phyloP scores from a whole-genome alignment of 2,888 invertebrate genomes.

The Gastrophysa polygoni region DNA sequence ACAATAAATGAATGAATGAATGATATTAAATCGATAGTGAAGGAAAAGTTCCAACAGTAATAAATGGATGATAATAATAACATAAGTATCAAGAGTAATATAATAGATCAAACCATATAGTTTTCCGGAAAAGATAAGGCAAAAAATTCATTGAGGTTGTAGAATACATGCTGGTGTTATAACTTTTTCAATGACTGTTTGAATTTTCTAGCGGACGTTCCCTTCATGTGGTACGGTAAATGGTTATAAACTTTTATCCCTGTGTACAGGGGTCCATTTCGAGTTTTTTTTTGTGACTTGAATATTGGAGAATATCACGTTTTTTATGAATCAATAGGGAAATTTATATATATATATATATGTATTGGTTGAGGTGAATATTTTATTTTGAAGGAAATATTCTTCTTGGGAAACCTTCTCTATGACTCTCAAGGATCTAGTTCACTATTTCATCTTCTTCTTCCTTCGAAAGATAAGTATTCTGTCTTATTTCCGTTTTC shows the following conservation, averaged over 20 bases:
- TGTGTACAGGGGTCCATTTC: too few relatives aligned
- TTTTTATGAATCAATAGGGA: background rate
- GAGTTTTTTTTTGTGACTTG: too few relatives aligned
- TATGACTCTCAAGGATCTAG: constrained; percentile 4
- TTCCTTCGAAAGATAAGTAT: background rate
- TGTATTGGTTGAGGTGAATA: too few relatives aligned
- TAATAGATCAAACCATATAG: background rate
- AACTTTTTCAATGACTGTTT: background rate
- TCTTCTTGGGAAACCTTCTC: too few relatives aligned
- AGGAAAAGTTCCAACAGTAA: background rate
- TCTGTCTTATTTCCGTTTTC: background rate
- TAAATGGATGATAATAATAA: background rate
- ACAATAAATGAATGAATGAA: background rate
- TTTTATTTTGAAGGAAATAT: background rate
- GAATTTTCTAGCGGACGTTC: background rate
- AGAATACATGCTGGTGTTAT: background rate
- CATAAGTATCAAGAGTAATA: background rate
- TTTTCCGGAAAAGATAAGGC: background rate
- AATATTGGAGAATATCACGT: background rate
- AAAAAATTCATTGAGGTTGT: background rate
- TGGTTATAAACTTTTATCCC: background rate
- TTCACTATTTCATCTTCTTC: background rate
- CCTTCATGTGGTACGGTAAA: background rate
- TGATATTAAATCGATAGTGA: background rate
- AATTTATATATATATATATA: too few relatives aligned